Evolutionary conservation across 1,140 invertebrate species (phyloP).

Genomic region (Zaprionus tsacasi): DNA sequence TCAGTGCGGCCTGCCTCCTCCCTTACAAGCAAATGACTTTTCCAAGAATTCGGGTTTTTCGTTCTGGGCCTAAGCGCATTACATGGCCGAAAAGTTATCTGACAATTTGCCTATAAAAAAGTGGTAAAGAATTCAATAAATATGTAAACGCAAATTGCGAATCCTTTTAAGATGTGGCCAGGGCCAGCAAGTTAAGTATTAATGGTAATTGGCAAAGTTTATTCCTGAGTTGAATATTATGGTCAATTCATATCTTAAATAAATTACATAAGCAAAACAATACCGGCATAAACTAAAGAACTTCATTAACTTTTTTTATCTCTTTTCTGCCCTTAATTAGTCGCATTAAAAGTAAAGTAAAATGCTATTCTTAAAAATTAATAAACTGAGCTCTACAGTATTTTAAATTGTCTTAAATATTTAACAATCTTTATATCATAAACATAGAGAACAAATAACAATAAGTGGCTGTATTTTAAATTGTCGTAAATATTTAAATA

Average conservation of each 20-base stretch:
- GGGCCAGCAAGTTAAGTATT: neutral
- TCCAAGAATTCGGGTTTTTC: constrained; percentile 25
- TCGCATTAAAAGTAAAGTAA: neutral
- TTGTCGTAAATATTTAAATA: neutral
- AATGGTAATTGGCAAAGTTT: neutral
- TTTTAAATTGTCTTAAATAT: neutral
- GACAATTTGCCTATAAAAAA: neutral
- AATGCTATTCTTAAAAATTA: too few species aligned
- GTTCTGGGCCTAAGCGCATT: constrained; percentile 63
- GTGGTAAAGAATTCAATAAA: constrained; percentile 22
- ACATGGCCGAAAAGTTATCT: constrained; percentile 22
- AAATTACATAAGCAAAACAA: too few species aligned
- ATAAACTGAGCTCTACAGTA: neutral
- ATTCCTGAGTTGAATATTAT: too few species aligned
- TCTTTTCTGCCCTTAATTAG: too few species aligned
- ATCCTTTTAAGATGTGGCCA: neutral
- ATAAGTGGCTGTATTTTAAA: too few species aligned
- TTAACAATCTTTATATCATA: neutral
- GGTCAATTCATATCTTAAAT: too few species aligned
- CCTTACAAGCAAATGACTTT: too few species aligned
- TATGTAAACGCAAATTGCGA: neutral
- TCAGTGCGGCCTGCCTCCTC: neutral
- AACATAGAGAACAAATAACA: neutral
- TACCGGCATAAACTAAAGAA: too few species aligned
- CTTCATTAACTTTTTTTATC: too few species aligned